Evolutionary conservation across 2,113 vertebrate genomes (phyloP).

Genomic region (Capreolus pygargus): DNA sequence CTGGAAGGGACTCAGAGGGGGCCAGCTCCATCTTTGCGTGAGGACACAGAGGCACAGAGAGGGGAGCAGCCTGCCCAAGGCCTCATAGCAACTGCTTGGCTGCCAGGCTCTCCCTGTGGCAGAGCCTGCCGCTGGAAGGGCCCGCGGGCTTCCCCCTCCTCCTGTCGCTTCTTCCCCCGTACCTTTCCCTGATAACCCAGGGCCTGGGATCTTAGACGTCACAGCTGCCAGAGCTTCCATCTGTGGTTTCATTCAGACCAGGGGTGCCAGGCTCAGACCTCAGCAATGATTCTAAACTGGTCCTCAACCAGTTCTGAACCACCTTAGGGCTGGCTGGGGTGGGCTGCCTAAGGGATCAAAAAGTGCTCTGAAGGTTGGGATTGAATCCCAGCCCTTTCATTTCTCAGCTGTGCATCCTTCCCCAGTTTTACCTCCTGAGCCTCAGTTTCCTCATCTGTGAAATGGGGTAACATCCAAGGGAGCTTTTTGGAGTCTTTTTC

Average conservation of each 20-base stretch:
- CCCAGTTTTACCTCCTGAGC: not conserved
- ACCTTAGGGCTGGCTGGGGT: not conserved
- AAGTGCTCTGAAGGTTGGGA: not conserved
- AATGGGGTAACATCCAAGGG: not conserved
- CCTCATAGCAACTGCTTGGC: not conserved
- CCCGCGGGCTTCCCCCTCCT: not conserved
- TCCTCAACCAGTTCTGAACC: not conserved
- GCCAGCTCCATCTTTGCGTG: not conserved
- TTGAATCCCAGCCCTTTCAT: not conserved
- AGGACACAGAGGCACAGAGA: not conserved
- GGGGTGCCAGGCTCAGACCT: not conserved
- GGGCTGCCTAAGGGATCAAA: not conserved
- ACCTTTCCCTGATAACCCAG: not conserved
- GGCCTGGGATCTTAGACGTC: not conserved
- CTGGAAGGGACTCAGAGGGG: not conserved
- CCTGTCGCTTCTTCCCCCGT: rapidly evolving
- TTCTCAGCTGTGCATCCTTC: not conserved
- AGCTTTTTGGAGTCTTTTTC: not conserved
- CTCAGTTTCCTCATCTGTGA: not conserved
- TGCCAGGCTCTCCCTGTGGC: rapidly evolving
- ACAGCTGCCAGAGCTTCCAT: not conserved
- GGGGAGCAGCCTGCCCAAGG: not conserved
- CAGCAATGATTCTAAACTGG: not conserved
- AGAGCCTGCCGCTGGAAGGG: not conserved
- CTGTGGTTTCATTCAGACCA: not conserved